A percentile compares a stretch with the other conserved stretches of the same genome.
Conservation (phyloP, 2,797 vertebrate species). For the Strix occidentalis region DNA sequence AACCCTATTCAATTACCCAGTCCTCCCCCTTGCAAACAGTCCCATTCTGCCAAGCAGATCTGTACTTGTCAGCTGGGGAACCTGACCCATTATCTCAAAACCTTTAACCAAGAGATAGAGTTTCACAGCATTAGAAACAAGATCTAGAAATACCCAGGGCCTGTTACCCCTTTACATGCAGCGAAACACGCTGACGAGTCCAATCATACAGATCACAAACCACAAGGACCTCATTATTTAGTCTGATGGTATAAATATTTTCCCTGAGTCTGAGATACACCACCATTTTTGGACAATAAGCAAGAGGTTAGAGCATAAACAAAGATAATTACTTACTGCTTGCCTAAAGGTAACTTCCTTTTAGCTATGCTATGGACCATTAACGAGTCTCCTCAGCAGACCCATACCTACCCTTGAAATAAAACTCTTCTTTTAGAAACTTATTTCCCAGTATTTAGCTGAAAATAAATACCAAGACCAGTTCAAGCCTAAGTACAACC, state of each 20-base stretch:
- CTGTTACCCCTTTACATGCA: neutral
- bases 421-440: neutral
- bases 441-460: neutral
- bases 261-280: neutral
- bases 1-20: neutral
- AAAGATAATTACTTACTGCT: neutral
- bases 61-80: neutral
- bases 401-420: neutral
- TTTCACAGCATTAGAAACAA: neutral
- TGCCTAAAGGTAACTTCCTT: neutral
- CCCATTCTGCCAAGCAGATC: neutral
- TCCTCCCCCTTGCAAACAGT: neutral
- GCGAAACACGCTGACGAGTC: neutral
- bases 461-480: neutral
- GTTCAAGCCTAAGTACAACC: fast-evolving
- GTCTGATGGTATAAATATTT: slow-evolving; percentile 24
- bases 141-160: neutral
- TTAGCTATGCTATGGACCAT: fast-evolving
- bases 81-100: neutral
- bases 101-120: neutral
- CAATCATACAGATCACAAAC: slow-evolving; percentile 1
- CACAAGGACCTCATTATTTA: slow-evolving; percentile 34
- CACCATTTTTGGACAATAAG: slow-evolving; percentile 12
- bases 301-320: neutral
- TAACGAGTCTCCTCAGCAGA: neutral